A percentile compares a stretch with the other conserved stretches of the same genome.
phyloP scores from a whole-genome alignment of 2,797 vertebrate species.

The Odontamblyopus rebecca region DNA sequence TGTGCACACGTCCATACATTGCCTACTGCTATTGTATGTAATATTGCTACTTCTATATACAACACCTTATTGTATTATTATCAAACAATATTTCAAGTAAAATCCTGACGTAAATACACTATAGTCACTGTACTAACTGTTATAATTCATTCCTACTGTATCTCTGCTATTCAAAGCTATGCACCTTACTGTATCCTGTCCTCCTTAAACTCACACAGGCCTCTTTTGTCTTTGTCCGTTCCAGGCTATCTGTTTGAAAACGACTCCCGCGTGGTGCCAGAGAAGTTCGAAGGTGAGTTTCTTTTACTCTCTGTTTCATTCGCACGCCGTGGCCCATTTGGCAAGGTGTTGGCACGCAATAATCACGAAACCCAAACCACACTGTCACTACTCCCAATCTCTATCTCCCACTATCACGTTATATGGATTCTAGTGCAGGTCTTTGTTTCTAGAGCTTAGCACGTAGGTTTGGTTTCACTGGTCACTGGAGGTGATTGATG shows the following conservation, averaged over 20 bases:
- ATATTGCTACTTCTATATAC: neutral
- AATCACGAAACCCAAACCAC: slow-evolving; percentile 26
- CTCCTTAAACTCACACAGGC: slow-evolving; percentile 31
- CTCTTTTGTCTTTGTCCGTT: slow-evolving; percentile 27
- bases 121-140: neutral
- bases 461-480: slow-evolving; percentile 52
- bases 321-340: slow-evolving; percentile 11
- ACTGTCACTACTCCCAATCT: slow-evolving; percentile 25
- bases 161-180: slow-evolving; percentile 5
- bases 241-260: slow-evolving; percentile 92
- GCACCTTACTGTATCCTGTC: slow-evolving; percentile 16
- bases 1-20: neutral
- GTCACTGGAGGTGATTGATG: slow-evolving; percentile 29
- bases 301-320: neutral
- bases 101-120: neutral
- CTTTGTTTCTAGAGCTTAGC: slow-evolving; percentile 36
- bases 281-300: slow-evolving; percentile 92
- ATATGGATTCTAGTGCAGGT: slow-evolving; percentile 19
- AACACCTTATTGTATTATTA: neutral
- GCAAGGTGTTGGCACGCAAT: slow-evolving; percentile 12
- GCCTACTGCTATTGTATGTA: neutral
- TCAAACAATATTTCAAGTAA: no score
- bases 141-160: neutral
- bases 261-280: slow-evolving; percentile 93
- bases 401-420: slow-evolving; percentile 15